Evolutionary conservation across 1,140 invertebrate genomes (phyloP), one percentile per base, ranked within the genome.

Genomic region (Proctacanthus coquilletti): DNA sequence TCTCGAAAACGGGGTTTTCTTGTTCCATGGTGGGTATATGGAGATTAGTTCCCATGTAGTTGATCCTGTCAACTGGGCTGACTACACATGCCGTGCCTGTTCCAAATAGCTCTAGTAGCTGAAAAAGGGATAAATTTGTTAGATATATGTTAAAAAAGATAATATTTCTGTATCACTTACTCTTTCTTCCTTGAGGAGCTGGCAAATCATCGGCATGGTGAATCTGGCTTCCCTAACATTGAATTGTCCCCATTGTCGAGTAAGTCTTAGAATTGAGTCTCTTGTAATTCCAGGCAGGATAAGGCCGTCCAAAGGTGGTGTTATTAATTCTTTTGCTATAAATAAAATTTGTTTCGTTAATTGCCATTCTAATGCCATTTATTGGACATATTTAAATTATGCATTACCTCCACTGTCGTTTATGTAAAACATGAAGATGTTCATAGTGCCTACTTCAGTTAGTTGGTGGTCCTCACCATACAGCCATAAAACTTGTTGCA

Each of bases 391-490:
- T n/a, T n/a, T n/a, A 34, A 17, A 21, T n/a, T 34, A 36, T 42
- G 31, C 42, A 50, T 53, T 66, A 93, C 93, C 89, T 76, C 89
- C 89, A 53, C 86, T 65, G 37, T 89, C 77, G 56, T 97, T 89
- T 39, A 80, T 72, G 56, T 78, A 82, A 51, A 84, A 77, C 45
- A 94, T 71, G 54, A 98, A 97, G 33, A 99, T 77, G 53, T 99
- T 99, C 96, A 99, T 99, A 6, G 94, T 91, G 27, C 96, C 96
- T 32, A 89, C 92, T 72, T 99, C 96, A 0, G 96, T 98, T 2
- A 99, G 50, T 56, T 94, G 75, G 56, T 95, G 77, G 53, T 99
- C 79, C 4, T 89, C 75, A 6, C 94, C 95, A 62, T 81, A 97
- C 4, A 99, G 64, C 96, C 96, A 99, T 5, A 99, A 61, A 3